Evolutionary conservation across 2,888 invertebrate genomes (phyloP).

Genomic region (Auanema sp.): DNA sequence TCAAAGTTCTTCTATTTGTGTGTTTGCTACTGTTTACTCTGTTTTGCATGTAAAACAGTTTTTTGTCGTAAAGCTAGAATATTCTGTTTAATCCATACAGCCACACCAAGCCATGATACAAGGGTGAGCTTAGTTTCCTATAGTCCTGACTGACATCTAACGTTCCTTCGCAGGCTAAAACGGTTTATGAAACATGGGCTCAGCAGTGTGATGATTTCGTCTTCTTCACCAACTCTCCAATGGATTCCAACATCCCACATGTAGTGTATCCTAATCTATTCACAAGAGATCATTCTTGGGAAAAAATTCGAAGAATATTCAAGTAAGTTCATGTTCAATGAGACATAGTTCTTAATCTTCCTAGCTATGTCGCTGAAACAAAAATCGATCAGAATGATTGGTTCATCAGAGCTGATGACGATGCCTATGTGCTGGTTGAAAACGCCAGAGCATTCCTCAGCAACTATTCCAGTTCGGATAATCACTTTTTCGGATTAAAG

Average conservation of each 20-base stretch:
- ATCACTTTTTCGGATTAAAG: constrained; percentile 45
- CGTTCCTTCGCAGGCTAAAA: constrained; percentile 31
- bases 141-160: neutral
- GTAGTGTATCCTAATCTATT: constrained; percentile 42
- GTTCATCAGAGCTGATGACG: constrained; percentile 57
- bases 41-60: too few species aligned
- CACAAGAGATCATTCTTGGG: constrained; percentile 54
- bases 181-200: constrained; percentile 51
- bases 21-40: too few species aligned
- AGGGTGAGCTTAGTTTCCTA: constrained; percentile 23
- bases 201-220: constrained; percentile 47
- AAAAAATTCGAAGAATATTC: constrained; percentile 51
- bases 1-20: too few species aligned
- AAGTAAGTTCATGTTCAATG: constrained; percentile 24
- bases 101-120: constrained; percentile 51
- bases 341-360: neutral
- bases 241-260: constrained; percentile 44
- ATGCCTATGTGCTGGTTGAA: constrained; percentile 51
- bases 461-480: constrained; percentile 32
- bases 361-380: neutral
- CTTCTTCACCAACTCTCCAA: constrained; percentile 51
- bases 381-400: constrained; percentile 31
- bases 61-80: constrained; percentile 15
- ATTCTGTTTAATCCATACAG: constrained; percentile 52
- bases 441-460: constrained; percentile 44